phyloP scores from a whole-genome alignment of 2,888 invertebrate genomes.

The Lasioglossum zephyrum region DNA sequence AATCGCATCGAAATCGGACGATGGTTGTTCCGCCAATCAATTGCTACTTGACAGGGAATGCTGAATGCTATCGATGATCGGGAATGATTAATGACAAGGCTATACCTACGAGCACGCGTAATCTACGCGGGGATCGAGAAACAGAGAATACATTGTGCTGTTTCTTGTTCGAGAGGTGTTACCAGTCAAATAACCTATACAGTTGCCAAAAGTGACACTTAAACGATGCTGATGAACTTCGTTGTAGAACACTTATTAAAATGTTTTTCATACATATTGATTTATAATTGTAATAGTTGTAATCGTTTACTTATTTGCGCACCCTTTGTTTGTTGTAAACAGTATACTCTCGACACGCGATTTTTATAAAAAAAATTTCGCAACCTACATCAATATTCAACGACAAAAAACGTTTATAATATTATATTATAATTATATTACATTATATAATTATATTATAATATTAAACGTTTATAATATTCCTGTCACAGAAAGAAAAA shows the following conservation, averaged over 20 bases:
- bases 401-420: no score
- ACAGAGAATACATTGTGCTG: conserved; percentile 58
- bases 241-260: background rate
- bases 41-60: conserved; percentile 60
- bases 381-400: no score
- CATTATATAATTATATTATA: no score
- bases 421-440: no score
- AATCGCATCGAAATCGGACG: conserved; percentile 50
- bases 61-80: conserved; percentile 59
- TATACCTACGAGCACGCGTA: conserved; percentile 45
- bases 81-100: conserved; percentile 62
- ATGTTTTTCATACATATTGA: background rate
- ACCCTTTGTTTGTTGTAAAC: no score
- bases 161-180: conserved; percentile 61
- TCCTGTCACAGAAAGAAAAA: no score
- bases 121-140: conserved; percentile 58
- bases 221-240: background rate
- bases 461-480: no score
- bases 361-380: no score
- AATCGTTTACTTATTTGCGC: background rate
- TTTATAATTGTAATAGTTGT: background rate
- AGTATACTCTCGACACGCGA: no score
- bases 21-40: conserved; percentile 63
- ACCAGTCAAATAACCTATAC: background rate
- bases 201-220: conserved; percentile 8